Evolutionary conservation across 2,797 vertebrate species (phyloP).

Genomic region (Morelia viridis): DNA sequence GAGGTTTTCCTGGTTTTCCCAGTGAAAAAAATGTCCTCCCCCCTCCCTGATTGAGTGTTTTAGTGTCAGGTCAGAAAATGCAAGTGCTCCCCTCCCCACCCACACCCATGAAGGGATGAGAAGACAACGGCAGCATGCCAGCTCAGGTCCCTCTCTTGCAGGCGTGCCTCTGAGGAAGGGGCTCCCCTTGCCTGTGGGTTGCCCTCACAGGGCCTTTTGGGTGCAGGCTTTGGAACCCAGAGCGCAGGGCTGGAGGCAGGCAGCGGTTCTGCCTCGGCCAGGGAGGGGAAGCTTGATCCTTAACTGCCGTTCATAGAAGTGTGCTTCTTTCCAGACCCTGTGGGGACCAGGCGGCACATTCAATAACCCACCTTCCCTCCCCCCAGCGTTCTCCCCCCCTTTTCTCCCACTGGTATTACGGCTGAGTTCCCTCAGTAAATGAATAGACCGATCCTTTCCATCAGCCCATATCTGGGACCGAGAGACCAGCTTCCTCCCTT

Average conservation of each 20-base stretch:
- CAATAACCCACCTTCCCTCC: constrained; percentile 19
- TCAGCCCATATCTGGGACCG: accelerated
- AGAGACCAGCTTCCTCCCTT: neutral
- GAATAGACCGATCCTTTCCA: constrained; percentile 14
- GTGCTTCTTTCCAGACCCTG: constrained; percentile 31
- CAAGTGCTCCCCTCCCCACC: neutral
- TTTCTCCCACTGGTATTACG: constrained; percentile 34
- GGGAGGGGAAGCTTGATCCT: constrained; percentile 17
- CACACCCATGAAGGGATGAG: neutral
- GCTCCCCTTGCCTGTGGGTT: neutral
- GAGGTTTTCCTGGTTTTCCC: neutral
- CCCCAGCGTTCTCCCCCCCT: neutral
- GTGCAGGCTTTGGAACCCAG: accelerated
- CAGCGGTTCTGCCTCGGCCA: neutral
- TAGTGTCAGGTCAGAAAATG: neutral
- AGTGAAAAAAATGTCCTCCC: neutral
- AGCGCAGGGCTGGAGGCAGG: neutral
- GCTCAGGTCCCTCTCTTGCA: neutral
- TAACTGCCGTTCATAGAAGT: constrained; percentile 54
- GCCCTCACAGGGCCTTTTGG: neutral
- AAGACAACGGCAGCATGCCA: neutral
- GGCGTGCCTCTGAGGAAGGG: neutral
- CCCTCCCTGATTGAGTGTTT: neutral
- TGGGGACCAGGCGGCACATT: constrained; percentile 30
- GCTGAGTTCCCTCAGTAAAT: constrained; percentile 29